Evolutionary conservation across 2,888 invertebrate species (phyloP), one percentile per base, ranked within the genome.

Genomic region (Leptopterna dolabrata): DNA sequence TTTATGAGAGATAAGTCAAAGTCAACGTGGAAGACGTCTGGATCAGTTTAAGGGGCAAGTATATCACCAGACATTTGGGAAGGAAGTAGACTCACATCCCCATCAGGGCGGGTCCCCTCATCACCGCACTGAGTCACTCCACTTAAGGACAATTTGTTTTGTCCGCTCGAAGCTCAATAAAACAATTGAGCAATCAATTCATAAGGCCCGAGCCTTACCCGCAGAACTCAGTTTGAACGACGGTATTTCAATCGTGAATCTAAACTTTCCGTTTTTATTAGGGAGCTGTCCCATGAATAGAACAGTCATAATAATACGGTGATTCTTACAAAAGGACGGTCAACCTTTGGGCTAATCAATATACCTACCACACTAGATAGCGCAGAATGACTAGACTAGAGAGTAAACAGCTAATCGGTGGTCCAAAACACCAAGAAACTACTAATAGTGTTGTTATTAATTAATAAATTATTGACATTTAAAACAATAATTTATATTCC

Each of bases 81-180:
- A 63, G 63, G 63, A 63, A 63, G 63, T 19, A 63, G 63, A 63
- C 63, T 11, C 11, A 81, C 81, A 81, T 81, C 81, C 81, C 47
- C 29, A 29, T 24, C 27, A 30, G 73, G 41, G 36, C 43, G 78
- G 45, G 41, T 27, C 78, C n/a, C 14, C 81, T 81, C 81, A 51
- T 81, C 51, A 30, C 30, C 30, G 45, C 11, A 13, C 11, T 83
- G 83, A 83, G 47, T 83, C 83, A 83, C 14, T 51, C 63, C 83
- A 83, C 70, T 83, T 83, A 27, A 63, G 71, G 83, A 63, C 83
- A 83, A 83, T 83, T 83, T 43, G 83, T 83, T n/a, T 83, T 83
- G 83, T 83, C 83, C 83, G 83, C 83, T 81, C 70, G 29, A 13
- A 1, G 27, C 36, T 36, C 29, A 83, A 83, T 83, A 70, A 83